Base-by-base conservation (phyloP, 2,797 vertebrate species). In the Mionectes olivaceus region DNA sequence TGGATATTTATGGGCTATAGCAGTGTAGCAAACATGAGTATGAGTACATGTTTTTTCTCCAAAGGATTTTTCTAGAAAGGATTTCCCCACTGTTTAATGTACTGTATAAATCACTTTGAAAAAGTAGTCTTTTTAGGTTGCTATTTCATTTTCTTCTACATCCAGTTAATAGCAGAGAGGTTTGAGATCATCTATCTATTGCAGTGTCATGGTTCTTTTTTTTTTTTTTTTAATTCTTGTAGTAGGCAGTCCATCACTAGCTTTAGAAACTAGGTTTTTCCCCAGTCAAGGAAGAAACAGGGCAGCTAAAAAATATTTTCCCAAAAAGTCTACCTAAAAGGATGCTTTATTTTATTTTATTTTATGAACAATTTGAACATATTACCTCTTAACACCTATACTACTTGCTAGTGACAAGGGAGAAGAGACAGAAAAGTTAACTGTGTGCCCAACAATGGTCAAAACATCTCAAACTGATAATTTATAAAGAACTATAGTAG, bases 1-100 rank as follows among this genome's bases (percentile, higher is more conserved):
- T 92, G 68, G 67, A 93, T 96, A 94, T 90, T 96, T 94, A 93
- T 92, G 35, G 88, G 67, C 30, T 95, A 92, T 75, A 88, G 64
- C 17, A 60, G 50, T 76, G 77, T 61, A 86, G 69, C 57, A 89
- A 89, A 84, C 73, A 88, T 46, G 28, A 57, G 59, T 91, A 85
- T 12, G 80, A 92, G 9, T 79, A 76, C 25, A 22, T 44, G 33
- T 91, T 92, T 61, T 75, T 81, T 73, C 47, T 64, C 71, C 52
- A 68, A 92, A 93, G 25, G 39, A 37, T 37, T 93, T 89, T 87
- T 77, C 43, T 65, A 35, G 35, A 89, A 83, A 77, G 53, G n/a
- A 85, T 89, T 92, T 89, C 65, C 61, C 17, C 10, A 9, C 44
- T 77, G 27, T 84, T 73, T 41, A 86, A 81, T 89, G 85, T 46